A percentile compares a stretch with the other conserved stretches of the same genome.
phyloP scores from a whole-genome alignment of 2,888 invertebrate genomes.

The Dusona sp. region DNA sequence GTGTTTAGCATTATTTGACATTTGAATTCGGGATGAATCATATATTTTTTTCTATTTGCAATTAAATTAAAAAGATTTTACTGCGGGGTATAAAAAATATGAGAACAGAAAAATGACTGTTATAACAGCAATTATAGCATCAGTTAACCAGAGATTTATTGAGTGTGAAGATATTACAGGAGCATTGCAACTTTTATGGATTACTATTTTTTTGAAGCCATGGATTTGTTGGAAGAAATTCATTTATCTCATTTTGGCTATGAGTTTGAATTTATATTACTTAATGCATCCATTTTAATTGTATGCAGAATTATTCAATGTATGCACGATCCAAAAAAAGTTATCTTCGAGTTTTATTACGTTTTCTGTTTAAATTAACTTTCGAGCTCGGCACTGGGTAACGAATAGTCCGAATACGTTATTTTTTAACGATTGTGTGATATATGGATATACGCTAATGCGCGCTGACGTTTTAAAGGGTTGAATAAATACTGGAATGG shows the following conservation, averaged over 20 bases:
- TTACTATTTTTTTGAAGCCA: neutral
- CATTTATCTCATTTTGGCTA: neutral
- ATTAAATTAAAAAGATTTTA: too few species aligned
- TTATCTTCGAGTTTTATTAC: neutral
- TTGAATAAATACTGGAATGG: slow-evolving; percentile 57
- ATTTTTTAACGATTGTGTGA: slow-evolving; percentile 17
- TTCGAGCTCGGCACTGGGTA: neutral
- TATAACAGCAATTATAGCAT: too few species aligned
- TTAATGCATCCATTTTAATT: neutral
- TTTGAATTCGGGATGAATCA: too few species aligned
- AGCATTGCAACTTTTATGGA: neutral
- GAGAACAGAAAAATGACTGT: too few species aligned
- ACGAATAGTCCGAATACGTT: neutral
- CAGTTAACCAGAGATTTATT: neutral
- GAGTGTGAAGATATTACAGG: neutral
- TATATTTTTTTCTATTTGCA: neutral
- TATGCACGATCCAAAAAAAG: neutral
- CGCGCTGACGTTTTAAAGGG: slow-evolving; percentile 29
- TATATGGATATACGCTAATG: slow-evolving; percentile 28
- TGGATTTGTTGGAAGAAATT: neutral
- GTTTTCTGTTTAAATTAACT: slow-evolving; percentile 8
- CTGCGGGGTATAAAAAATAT: too few species aligned
- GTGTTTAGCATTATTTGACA: too few species aligned
- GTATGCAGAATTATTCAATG: neutral
- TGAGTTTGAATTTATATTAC: neutral